Conservation (phyloP, 2,113 vertebrate species). For the Haplochromis burtoni region DNA sequence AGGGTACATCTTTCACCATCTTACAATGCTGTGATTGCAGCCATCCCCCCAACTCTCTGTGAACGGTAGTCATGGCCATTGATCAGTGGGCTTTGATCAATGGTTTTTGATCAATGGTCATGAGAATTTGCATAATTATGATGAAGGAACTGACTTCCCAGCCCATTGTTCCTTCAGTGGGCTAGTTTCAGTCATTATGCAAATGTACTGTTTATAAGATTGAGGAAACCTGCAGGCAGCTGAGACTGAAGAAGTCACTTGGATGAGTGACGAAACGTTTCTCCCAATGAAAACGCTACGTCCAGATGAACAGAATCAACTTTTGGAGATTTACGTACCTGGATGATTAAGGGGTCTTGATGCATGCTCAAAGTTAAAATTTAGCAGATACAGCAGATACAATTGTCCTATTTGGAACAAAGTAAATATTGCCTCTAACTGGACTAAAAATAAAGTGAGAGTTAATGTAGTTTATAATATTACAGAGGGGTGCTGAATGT, state of each 20-base stretch:
- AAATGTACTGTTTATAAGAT: accelerated
- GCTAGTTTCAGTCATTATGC: background rate
- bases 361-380: no score
- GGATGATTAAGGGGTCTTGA: no score
- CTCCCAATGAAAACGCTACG: background rate
- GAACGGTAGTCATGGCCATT: background rate
- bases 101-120: background rate
- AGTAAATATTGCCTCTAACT: background rate
- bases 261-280: accelerated
- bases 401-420: background rate
- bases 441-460: background rate
- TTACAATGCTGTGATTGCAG: background rate
- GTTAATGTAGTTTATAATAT: background rate
- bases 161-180: background rate
- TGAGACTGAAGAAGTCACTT: background rate
- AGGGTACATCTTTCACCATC: background rate
- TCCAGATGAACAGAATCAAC: background rate
- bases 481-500: background rate
- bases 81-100: background rate
- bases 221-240: background rate
- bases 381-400: background rate
- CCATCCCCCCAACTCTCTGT: background rate
- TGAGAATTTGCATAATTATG: background rate
- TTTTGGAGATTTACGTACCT: background rate
- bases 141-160: background rate